Evolutionary conservation across 2,113 vertebrate species (phyloP).

Genomic region (Callaeas wilsoni): DNA sequence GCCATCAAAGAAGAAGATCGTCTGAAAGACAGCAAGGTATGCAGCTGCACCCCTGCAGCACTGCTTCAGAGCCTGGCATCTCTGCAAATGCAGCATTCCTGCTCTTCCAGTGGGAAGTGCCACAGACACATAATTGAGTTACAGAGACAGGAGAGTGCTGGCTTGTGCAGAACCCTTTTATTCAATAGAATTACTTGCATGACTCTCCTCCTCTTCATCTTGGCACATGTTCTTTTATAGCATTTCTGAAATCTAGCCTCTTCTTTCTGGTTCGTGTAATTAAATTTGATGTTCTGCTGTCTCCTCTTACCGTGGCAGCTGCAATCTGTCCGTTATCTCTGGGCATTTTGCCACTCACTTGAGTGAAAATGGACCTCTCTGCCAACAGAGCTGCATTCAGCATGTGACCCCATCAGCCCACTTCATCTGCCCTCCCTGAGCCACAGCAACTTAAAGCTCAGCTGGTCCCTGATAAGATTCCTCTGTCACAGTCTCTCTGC

Average conservation of each 20-base stretch:
- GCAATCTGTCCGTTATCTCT: not conserved
- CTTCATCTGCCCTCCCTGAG: not conserved
- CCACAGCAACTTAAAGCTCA: accelerated
- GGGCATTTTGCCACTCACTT: not conserved
- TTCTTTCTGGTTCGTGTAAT: not conserved
- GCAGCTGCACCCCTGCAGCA: not conserved
- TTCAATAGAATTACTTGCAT: not conserved
- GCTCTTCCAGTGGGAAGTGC: not conserved
- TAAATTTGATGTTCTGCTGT: not conserved
- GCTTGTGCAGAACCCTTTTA: not conserved
- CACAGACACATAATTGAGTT: not conserved
- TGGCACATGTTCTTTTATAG: not conserved
- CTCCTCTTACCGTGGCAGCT: not conserved
- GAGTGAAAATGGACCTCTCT: not conserved
- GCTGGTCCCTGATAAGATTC: not conserved
- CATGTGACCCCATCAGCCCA: not conserved
- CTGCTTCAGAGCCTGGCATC: not conserved
- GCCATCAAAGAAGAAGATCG: conserved; percentile 87
- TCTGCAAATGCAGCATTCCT: not conserved
- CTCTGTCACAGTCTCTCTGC: not conserved
- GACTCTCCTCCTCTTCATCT: not conserved
- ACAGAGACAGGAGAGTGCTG: not conserved
- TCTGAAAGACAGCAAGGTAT: conserved; percentile 89
- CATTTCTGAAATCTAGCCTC: not conserved
- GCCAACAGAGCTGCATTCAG: not conserved